A percentile compares a stretch with the other conserved stretches of the same genome.
Conservation (phyloP, 2,888 invertebrate species). For the Rhabditoides inermis region DNA sequence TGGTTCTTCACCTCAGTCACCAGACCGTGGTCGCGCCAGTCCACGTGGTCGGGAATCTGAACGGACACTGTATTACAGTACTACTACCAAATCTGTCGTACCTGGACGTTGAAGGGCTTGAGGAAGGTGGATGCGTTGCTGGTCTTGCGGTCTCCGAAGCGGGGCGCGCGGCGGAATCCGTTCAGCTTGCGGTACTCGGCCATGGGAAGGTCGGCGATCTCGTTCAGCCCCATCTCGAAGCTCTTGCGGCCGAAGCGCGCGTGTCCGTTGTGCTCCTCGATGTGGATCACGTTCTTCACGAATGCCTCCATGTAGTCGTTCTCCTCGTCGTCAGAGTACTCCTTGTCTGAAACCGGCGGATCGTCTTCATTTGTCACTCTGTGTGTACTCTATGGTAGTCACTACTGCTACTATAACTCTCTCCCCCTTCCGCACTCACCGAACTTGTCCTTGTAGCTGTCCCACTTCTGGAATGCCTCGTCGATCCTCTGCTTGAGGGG, state of each 20-base stretch:
- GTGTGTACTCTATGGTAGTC: no score
- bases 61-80: not conserved
- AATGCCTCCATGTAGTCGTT: conserved; percentile 46
- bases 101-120: conserved; percentile 40
- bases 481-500: conserved; percentile 25
- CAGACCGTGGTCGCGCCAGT: conserved; percentile 46
- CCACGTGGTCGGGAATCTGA: conserved; percentile 41
- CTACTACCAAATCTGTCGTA: not conserved
- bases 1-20: conserved; percentile 49
- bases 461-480: conserved; percentile 44
- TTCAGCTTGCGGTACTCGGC: conserved; percentile 46
- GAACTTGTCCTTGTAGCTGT: conserved; percentile 41
- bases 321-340: conserved; percentile 38
- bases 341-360: conserved; percentile 29
- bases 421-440: conserved; percentile 11
- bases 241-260: conserved; percentile 30
- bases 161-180: conserved; percentile 32
- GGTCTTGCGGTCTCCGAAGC: conserved; percentile 20
- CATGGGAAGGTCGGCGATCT: conserved; percentile 48
- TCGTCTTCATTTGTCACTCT: not conserved
- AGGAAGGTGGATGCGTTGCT: conserved; percentile 36
- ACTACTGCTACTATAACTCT: not conserved
- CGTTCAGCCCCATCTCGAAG: conserved; percentile 45
- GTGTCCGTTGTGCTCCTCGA: conserved; percentile 43
- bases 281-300: conserved; percentile 41